Base-by-base conservation (phyloP, 2,113 vertebrate species). In the Ovis canadensis region DNA sequence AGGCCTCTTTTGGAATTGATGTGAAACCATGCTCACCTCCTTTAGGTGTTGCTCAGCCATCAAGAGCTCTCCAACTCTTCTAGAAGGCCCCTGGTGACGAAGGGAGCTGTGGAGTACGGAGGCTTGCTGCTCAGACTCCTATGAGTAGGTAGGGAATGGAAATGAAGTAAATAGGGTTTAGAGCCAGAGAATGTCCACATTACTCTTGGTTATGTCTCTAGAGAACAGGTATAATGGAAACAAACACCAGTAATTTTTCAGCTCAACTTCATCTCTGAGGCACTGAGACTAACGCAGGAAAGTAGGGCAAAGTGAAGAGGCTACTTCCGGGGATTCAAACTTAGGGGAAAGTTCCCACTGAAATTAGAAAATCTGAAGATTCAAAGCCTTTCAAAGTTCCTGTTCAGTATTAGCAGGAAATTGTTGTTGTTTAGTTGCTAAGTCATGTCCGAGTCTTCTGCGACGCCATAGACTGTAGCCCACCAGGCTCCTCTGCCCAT, bases 1-100 rank as follows among this genome's bases (percentile, higher is more conserved):
- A 90, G 54, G 55, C 16, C 80, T 88, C 62, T 97, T 98, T 94
- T 64, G 60, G 64, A 55, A 36, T 83, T 93, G 83, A 33, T 27
- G 82, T 48, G 82, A 93, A 85, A 52, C 78, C 91, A 96, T 71
- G n/a, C 43, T 97, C 48, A 60, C 50, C 85, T 93, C 67, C 82
- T 91, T 6, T 78, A 71, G 67, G 43, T 93, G 52, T 78, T 96
- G 67, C 55, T 97, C 19, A 62, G 80, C n/a, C 89, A 10, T 90
- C 59, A 78, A 93, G 78, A 67, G 55, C 67, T 93, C 88, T 95
- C 84, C 67, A 96, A 45, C 33, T 14, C 12, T 90, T 90, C 59
- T 40, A 19, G 87, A 88, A 94, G 25, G 78, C 23, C 9, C 80
- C 48, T 77, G 40, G 52, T 40, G 77, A 88, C 31, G 83, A 96